Base-by-base conservation (phyloP, 2,797 vertebrate species). In the Gadopsis marmoratus region DNA sequence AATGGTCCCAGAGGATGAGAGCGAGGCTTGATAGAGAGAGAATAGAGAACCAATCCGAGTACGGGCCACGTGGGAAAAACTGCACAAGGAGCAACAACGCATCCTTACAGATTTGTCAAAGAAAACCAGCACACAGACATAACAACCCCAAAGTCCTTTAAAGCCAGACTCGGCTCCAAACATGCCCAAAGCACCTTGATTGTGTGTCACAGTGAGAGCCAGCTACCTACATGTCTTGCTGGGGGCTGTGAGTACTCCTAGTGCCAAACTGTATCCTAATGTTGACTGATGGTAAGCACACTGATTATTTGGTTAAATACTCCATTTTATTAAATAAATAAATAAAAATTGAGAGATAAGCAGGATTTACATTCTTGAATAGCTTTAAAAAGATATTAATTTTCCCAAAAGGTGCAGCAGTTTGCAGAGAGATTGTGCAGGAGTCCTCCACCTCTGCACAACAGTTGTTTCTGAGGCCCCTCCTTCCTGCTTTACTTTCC, bases 401-500 rank as follows among this genome's bases (percentile, higher is more conserved):
- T 14, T 9, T 29, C 6, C 29, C 37, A 31, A 55, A 12, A 53
- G 29, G 35, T 61, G 29, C 55, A 82, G 68, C 37, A 45, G 21
- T 23, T 71, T 17, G 63, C 59, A 55, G 17, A 48, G 48, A 47
- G 50, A 33, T 75, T 64, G 62, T 39, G 39, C 67, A 84, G 76
- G 59, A 43, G 54, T 81, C 70, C 39, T 60, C 31, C 72, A 71
- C 74, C 71, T 62, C 72, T 71, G 69, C 37, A 61, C 39, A 47
- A 68, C 47, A 66, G 71, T 71, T 68, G 75, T 55, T 74, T 54
- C 48, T 69, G 43, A 73, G 55, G 74, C 59, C 81, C 86, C 59
- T 59, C 60, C 71, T 63, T 59, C 70, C 35, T 19, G 13, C 73
- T 69, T 72, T 47, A 26, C 71, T 77, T 69, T 71, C 74, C 70